A percentile compares a stretch with the other conserved stretches of the same genome.
Conservation (phyloP, 2,113 vertebrate genomes). For the Onychorhynchus coronatus region DNA sequence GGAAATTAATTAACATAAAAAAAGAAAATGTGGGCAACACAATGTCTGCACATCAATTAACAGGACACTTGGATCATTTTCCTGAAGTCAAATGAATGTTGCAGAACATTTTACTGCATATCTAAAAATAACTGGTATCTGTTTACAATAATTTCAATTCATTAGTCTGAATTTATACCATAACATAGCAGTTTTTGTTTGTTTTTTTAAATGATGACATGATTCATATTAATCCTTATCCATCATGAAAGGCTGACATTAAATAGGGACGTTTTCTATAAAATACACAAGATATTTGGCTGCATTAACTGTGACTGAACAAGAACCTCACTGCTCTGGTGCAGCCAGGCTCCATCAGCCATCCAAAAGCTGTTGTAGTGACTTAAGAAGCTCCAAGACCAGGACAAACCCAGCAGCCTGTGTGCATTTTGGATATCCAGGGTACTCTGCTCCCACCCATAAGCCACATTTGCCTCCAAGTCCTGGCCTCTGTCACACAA, state of each 20-base stretch:
- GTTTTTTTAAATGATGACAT: not conserved
- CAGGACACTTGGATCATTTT: not conserved
- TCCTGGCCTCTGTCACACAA: not conserved
- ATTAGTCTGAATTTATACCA: not conserved
- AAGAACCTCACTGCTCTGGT: not conserved
- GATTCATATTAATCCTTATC: not conserved
- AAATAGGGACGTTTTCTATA: not conserved
- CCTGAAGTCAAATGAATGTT: not conserved
- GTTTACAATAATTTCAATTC: not conserved
- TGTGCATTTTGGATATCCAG: not conserved
- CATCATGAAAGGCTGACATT: not conserved
- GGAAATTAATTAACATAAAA: not conserved
- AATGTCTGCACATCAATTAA: not conserved
- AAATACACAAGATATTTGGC: not conserved
- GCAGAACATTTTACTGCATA: not conserved
- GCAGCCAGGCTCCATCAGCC: not conserved
- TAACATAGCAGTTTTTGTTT: not conserved
- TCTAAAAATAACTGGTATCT: not conserved
- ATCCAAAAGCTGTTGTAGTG: not conserved
- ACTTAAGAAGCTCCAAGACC: not conserved
- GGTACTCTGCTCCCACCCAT: not conserved
- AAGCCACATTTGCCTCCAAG: fast-evolving
- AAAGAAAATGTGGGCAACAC: not conserved
- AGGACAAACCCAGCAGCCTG: not conserved
- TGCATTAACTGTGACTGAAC: not conserved